Percentiles rank a stretch among this genome's conserved stretches.
Conservation (phyloP, 2,888 invertebrate genomes). For the Mesorhabditis sp. region DNA sequence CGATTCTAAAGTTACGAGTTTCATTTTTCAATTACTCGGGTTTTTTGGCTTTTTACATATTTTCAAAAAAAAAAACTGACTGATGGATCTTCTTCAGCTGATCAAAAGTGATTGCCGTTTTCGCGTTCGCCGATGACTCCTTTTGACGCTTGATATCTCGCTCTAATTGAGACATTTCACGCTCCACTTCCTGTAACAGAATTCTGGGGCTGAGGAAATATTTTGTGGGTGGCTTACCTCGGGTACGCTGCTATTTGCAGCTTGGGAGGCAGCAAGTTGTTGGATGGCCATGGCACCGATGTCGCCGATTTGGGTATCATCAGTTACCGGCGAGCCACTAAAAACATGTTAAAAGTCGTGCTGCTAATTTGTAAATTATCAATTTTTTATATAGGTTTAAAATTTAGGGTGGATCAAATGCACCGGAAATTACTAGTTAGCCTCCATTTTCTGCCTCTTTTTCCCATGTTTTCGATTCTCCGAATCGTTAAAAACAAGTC, state of each 20-base stretch:
- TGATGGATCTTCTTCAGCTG: slow-evolving; percentile 34
- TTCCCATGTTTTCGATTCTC: no score
- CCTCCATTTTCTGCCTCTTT: no score
- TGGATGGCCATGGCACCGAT: not conserved
- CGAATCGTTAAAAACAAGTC: no score
- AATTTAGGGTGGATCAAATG: not conserved
- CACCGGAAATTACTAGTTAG: no score
- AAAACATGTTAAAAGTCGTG: no score
- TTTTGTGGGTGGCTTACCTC: not conserved
- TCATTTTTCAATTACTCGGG: not conserved
- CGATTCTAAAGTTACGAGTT: slow-evolving; percentile 19
- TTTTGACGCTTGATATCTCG: slow-evolving; percentile 36
- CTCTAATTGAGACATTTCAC: slow-evolving; percentile 30
- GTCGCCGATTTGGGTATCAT: not conserved
- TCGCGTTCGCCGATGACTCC: slow-evolving; percentile 36
- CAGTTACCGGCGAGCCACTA: not conserved
- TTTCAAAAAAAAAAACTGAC: slow-evolving; percentile 17
- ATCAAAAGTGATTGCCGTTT: slow-evolving; percentile 38
- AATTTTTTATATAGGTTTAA: not conserved
- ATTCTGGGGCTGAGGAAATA: not conserved
- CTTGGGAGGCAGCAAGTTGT: slow-evolving; percentile 5
- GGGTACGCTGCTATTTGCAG: not conserved
- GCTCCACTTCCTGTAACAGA: slow-evolving; percentile 24
- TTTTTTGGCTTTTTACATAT: not conserved
- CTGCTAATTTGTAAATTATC: not conserved